Conservation (phyloP, 2,888 invertebrate species). For the Drosophila kuntzei region DNA sequence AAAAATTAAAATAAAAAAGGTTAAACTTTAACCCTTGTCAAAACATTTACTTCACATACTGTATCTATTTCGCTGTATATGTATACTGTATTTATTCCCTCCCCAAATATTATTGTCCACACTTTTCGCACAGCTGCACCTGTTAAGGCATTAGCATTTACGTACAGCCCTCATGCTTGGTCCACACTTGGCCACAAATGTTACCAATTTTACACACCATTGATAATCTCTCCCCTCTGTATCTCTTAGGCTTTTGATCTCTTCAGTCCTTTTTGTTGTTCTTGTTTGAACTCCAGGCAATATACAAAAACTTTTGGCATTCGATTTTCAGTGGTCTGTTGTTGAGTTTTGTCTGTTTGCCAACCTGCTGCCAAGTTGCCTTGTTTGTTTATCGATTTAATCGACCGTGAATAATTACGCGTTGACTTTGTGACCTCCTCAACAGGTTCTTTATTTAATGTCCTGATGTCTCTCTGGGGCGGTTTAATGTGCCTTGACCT, state of each 20-base stretch:
- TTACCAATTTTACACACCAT: slow-evolving; percentile 55
- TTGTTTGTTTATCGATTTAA: slow-evolving; percentile 68
- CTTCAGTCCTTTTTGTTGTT: slow-evolving; percentile 25
- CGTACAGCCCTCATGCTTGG: not conserved
- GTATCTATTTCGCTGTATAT: not conserved
- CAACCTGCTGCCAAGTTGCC: slow-evolving; percentile 9
- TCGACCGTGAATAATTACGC: slow-evolving; percentile 64
- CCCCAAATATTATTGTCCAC: not conserved
- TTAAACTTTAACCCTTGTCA: not conserved
- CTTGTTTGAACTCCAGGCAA: slow-evolving; percentile 4
- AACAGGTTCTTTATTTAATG: slow-evolving; percentile 36
- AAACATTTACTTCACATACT: not conserved
- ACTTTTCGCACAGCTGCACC: slow-evolving; percentile 30
- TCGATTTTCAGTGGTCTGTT: slow-evolving; percentile 7
- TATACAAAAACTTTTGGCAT: slow-evolving; percentile 22
- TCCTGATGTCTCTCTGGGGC: slow-evolving; percentile 12
- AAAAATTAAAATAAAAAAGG: too few species aligned
- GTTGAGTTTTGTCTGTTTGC: not conserved
- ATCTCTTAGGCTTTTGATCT: slow-evolving; percentile 22
- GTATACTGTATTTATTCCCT: too few species aligned
- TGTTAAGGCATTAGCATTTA: slow-evolving; percentile 17
- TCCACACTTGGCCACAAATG: slow-evolving; percentile 32
- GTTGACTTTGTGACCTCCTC: slow-evolving; percentile 42
- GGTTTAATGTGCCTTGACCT: slow-evolving; percentile 15
- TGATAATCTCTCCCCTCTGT: slow-evolving; percentile 33